Conservation (phyloP, 1,140 invertebrate species). For the Pinna nobilis region DNA sequence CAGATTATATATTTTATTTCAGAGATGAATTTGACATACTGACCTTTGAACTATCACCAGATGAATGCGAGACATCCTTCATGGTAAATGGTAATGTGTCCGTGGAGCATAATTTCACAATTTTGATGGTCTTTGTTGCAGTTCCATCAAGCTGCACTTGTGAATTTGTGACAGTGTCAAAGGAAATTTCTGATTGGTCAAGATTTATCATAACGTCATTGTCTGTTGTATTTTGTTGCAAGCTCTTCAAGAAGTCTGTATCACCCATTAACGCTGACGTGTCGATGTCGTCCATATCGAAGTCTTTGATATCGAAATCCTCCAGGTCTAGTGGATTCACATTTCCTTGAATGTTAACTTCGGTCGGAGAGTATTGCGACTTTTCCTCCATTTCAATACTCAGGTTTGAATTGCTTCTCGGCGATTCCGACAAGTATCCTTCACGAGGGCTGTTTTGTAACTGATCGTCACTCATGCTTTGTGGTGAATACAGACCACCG, state of each 20-base stretch:
- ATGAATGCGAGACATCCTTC: slow-evolving; percentile 51
- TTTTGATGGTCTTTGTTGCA: slow-evolving; percentile 44
- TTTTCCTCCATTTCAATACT: slow-evolving; percentile 23
- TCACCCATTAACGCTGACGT: slow-evolving; percentile 12
- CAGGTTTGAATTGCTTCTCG: slow-evolving; percentile 35
- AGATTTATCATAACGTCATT: slow-evolving; percentile 51
- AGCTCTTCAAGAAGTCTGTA: slow-evolving; percentile 14
- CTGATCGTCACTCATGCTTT: slow-evolving; percentile 26
- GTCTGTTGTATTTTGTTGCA: slow-evolving; percentile 14
- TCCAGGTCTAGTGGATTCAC: slow-evolving; percentile 24
- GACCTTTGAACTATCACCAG: no score
- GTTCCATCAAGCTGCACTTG: slow-evolving; percentile 22
- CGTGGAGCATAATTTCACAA: slow-evolving; percentile 44
- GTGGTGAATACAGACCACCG: slow-evolving; percentile 41
- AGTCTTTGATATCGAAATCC: slow-evolving; percentile 55
- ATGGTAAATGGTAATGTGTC: slow-evolving; percentile 61
- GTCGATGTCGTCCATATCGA: slow-evolving; percentile 54
- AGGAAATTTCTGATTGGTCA: slow-evolving; percentile 23
- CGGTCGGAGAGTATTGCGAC: slow-evolving; percentile 1
- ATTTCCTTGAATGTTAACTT: slow-evolving; percentile 22
- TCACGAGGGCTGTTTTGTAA: slow-evolving; percentile 33
- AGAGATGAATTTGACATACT: no score
- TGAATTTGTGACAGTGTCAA: slow-evolving; percentile 37
- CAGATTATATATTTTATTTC: no score
- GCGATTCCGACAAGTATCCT: slow-evolving; percentile 46